These are phyloP conservation scores for Nibea coibor DNA, from an alignment of 2,113 vertebrate genomes.

Conservation along the genomic window DNA sequence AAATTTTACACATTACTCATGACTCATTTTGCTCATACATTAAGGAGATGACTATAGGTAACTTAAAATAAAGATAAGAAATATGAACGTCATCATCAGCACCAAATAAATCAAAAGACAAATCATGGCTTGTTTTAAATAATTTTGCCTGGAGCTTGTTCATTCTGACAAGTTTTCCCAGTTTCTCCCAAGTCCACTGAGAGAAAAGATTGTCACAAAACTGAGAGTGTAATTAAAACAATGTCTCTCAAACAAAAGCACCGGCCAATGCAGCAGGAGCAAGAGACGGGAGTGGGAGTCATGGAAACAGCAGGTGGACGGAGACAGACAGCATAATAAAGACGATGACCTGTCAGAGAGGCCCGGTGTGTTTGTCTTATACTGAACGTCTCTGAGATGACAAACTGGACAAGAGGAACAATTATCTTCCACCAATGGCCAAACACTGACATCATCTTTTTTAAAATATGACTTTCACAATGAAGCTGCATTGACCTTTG, in stretches of 20 bases:
- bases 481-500: slow-evolving; percentile 26
- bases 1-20: not conserved
- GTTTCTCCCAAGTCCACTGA: slow-evolving; percentile 21
- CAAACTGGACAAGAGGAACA: slow-evolving; percentile 24
- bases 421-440: slow-evolving; percentile 1
- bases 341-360: slow-evolving; percentile 45
- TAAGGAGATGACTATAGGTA: slow-evolving; percentile 16
- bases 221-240: slow-evolving; percentile 52
- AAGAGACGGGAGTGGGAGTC: slow-evolving; percentile 29
- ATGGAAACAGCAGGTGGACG: slow-evolving; percentile 53
- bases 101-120: slow-evolving; percentile 33
- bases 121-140: slow-evolving; percentile 24
- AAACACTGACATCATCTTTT: not conserved
- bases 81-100: slow-evolving; percentile 8
- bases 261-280: slow-evolving; percentile 30
- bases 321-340: slow-evolving; percentile 33
- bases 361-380: slow-evolving; percentile 12
- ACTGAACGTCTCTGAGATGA: not conserved
- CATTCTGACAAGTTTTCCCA: slow-evolving; percentile 33
- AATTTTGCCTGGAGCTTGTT: slow-evolving; percentile 31
- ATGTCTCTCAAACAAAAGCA: slow-evolving; percentile 37
- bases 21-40: slow-evolving; percentile 10
- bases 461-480: not conserved
- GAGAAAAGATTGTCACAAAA: slow-evolving; percentile 44
- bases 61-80: slow-evolving; percentile 13